Conservation (phyloP, 2,113 vertebrate genomes). For the Oncorhynchus gorbuscha region DNA sequence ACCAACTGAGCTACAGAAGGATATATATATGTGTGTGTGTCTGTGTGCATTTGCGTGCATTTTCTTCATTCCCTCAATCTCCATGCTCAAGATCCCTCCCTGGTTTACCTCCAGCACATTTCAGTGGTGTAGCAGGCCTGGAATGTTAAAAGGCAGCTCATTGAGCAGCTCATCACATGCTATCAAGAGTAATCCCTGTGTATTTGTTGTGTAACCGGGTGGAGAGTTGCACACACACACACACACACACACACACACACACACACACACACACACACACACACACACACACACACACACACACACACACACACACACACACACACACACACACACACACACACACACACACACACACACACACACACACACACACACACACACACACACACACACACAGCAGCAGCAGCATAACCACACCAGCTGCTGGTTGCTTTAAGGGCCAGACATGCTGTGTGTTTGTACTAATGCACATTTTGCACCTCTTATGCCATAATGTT, state of each 20-base stretch:
- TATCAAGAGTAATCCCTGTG: constrained; percentile 68
- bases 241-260: background rate
- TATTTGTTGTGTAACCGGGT: constrained; percentile 77
- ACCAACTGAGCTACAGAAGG: no score
- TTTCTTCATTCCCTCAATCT: background rate
- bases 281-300: background rate
- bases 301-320: constrained; percentile 17
- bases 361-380: background rate
- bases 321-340: background rate
- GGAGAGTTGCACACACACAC: constrained; percentile 46
- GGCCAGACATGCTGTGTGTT: background rate
- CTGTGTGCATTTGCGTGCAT: no score
- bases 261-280: background rate
- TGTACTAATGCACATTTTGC: no score
- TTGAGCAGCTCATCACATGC: constrained; percentile 54
- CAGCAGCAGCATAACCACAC: constrained; percentile 4
- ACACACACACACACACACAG: background rate
- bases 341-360: constrained; percentile 5
- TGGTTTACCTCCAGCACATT: background rate
- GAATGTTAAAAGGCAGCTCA: constrained; percentile 66
- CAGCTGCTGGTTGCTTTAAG: background rate
- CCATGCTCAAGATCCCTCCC: constrained; percentile 10
- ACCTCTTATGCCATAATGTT: no score
- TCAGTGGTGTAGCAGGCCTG: constrained; percentile 22
- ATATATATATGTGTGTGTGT: no score